Evolutionary conservation across 2,888 invertebrate species (phyloP), one percentile per base, ranked within the genome.

Genomic region (Syritta pipiens): DNA sequence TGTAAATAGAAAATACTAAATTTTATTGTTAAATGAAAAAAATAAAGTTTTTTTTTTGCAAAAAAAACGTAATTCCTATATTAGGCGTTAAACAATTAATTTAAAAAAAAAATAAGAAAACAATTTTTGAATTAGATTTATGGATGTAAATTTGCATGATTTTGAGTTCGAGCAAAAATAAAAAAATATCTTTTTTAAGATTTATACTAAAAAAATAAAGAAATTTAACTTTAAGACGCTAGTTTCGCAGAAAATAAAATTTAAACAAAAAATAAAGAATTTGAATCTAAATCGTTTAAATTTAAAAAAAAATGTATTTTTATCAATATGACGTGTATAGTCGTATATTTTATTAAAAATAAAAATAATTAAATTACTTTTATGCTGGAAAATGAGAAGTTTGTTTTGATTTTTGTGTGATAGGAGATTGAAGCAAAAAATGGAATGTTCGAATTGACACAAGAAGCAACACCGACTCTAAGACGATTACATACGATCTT

Each of bases 51-150:
- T 17, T 17, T 37, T 48, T 62, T 46, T 44, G 32, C 26, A 14
- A 9, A 14, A 28, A 22, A 51, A 44, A 9, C 12, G 46, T 40
- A 59, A 53, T 53, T 75, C 75, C 75, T 75, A 75, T 48, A 75
- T 75, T 75, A 75, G 74, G 74, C 49, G 68, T 42, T 59, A 17
- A 5, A 37, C 7, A 9, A 17, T 17, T 37, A 37, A 48, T 24
- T 17, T 48, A 17, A 51, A 40, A 42, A 26, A 12, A 9, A 46
- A 22, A 46, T 24, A n/a, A 7, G 6, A 6, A 22, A 44, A 4
- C 12, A 12, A 26, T 24, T 48, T 22, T 48, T 24, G 24, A 10
- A 20, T 24, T 26, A 48, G n/a, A n/a, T n/a, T n/a, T n/a, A n/a
- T n/a, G n/a, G n/a, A n/a, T n/a, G n/a, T 19, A 26, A 55, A 24